These are phyloP conservation scores for Pseudoatta argentina DNA, from an alignment of 1,140 invertebrate genomes.

Conservation along the genomic window DNA sequence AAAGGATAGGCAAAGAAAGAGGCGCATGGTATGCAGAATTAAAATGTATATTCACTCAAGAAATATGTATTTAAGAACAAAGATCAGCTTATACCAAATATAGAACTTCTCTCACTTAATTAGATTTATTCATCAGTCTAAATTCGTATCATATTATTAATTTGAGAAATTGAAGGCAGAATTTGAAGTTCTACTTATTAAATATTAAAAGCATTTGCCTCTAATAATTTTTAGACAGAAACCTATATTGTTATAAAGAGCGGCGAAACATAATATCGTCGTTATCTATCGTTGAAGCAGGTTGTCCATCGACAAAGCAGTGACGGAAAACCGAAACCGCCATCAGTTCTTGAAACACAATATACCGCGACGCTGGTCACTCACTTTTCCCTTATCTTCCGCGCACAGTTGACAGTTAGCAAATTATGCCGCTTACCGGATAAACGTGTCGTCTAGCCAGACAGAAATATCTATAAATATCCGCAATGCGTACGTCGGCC, in stretches of 20 bases:
- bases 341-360: slow-evolving; percentile 56
- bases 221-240: not conserved
- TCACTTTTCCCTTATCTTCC: slow-evolving; percentile 45
- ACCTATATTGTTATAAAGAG: too few species aligned
- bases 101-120: too few species aligned
- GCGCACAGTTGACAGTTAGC: slow-evolving; percentile 18
- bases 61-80: too few species aligned
- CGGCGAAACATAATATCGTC: too few species aligned
- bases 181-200: not conserved
- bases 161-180: not conserved
- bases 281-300: too few species aligned
- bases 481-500: slow-evolving; percentile 18
- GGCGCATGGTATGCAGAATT: too few species aligned
- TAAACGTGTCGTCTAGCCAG: slow-evolving; percentile 49
- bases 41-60: too few species aligned
- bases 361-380: slow-evolving; percentile 28
- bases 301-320: slow-evolving; percentile 10
- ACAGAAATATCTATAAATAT: slow-evolving; percentile 17
- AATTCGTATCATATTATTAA: not conserved
- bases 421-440: slow-evolving; percentile 33
- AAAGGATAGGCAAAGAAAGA: too few species aligned
- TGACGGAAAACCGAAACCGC: slow-evolving; percentile 48
- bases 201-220: not conserved
- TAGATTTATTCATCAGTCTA: too few species aligned
- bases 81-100: too few species aligned